A percentile compares a stretch with the other conserved stretches of the same genome.
These are phyloP conservation scores for Cyanistes caeruleus DNA, from an alignment of 2,113 vertebrate genomes.

Conservation along the genomic window DNA sequence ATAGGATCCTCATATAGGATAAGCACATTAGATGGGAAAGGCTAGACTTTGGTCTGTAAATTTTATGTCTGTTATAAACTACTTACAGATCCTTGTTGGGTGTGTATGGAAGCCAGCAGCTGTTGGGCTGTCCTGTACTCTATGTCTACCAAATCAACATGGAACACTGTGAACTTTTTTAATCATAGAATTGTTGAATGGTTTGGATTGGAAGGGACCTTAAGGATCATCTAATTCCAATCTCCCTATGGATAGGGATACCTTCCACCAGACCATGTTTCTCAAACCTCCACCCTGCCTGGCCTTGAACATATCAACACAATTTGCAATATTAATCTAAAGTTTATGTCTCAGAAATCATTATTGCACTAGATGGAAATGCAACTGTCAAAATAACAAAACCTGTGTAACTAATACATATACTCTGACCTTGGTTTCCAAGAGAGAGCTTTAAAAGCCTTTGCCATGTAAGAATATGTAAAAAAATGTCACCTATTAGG, in stretches of 20 bases:
- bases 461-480: not conserved
- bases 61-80: not conserved
- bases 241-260: not conserved
- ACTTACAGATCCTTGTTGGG: not conserved
- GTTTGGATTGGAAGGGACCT: not conserved
- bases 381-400: not conserved
- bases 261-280: not conserved
- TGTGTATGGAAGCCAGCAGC: not conserved
- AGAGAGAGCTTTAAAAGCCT: not conserved
- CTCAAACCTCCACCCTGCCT: not conserved
- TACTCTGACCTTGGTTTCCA: not conserved
- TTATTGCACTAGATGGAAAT: not conserved
- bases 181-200: not conserved
- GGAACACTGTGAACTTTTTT: not conserved
- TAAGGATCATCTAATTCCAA: not conserved
- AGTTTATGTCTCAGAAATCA: not conserved
- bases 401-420: not conserved
- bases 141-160: not conserved
- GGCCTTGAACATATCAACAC: too few relatives aligned
- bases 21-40: not conserved
- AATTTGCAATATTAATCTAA: not conserved
- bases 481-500: not conserved
- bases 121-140: not conserved
- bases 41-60: not conserved
- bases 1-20: not conserved